Conservation (phyloP, 2,888 invertebrate genomes). For the Agapostemon virescens region DNA sequence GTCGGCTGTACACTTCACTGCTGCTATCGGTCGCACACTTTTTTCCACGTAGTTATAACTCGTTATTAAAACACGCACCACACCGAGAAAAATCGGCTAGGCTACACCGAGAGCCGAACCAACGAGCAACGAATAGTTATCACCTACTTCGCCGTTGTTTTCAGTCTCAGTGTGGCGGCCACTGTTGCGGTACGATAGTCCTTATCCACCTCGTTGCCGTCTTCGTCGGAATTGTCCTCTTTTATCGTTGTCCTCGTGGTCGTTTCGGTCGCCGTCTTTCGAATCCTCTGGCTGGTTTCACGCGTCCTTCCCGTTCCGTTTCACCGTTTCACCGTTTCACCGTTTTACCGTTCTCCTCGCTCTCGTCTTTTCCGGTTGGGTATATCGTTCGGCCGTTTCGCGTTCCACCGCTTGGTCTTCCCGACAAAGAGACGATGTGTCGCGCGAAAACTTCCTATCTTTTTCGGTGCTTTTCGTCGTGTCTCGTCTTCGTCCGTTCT, state of each 20-base stretch:
- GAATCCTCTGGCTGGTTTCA: slow-evolving; percentile 10
- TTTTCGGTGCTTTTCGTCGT: slow-evolving; percentile 45
- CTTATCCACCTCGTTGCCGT: slow-evolving; percentile 51
- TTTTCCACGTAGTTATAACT: slow-evolving; percentile 54
- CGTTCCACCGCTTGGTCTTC: slow-evolving; percentile 24
- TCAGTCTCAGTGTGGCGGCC: slow-evolving; percentile 56
- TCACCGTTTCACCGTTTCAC: slow-evolving; percentile 22
- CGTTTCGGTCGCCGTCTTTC: slow-evolving; percentile 29
- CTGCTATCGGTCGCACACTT: slow-evolving; percentile 58
- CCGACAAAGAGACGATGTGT: slow-evolving; percentile 27
- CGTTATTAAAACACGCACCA: slow-evolving; percentile 62
- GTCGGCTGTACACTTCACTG: slow-evolving; percentile 71
- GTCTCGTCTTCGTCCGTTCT: slow-evolving; percentile 33
- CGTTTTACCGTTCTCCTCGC: slow-evolving; percentile 4
- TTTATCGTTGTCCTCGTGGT: slow-evolving; percentile 52
- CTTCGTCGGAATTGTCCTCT: slow-evolving; percentile 45
- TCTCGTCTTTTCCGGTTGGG: slow-evolving; percentile 13
- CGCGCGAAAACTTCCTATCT: slow-evolving; percentile 43
- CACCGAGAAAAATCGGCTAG: slow-evolving; percentile 57
- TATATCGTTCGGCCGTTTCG: not conserved
- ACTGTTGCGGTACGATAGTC: slow-evolving; percentile 55
- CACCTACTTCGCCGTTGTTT: slow-evolving; percentile 60
- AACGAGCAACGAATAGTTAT: slow-evolving; percentile 57
- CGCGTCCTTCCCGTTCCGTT: slow-evolving; percentile 16
- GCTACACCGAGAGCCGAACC: slow-evolving; percentile 58